These are phyloP conservation scores for Euthynnus affinis DNA, from an alignment of 2,797 vertebrate species.

Conservation along the genomic window DNA sequence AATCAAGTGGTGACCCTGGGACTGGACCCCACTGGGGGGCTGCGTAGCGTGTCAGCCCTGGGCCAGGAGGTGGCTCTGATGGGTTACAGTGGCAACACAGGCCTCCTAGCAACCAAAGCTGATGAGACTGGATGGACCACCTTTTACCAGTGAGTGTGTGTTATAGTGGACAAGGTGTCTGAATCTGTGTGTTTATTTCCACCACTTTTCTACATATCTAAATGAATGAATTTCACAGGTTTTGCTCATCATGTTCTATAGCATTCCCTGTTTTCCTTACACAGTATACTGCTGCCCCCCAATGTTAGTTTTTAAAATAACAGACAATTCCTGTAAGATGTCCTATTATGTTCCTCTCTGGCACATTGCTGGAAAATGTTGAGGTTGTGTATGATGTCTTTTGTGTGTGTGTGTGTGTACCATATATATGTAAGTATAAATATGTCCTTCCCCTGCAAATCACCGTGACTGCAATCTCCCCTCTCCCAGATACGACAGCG, in stretches of 20 bases:
- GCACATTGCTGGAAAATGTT: neutral
- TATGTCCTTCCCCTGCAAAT: neutral
- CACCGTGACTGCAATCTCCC: conserved; percentile 10
- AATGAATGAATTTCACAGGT: conserved; percentile 31
- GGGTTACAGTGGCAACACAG: conserved; percentile 95
- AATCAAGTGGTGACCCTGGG: conserved; percentile 96
- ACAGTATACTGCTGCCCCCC: conserved; percentile 69
- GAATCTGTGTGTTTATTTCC: conserved; percentile 8
- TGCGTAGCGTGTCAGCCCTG: conserved; percentile 93
- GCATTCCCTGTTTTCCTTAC: neutral
- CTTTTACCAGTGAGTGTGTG: conserved; percentile 96
- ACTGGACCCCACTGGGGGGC: conserved; percentile 91
- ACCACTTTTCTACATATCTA: conserved; percentile 13
- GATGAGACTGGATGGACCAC: conserved; percentile 99
- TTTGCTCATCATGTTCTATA: conserved; percentile 33
- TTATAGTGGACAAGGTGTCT: conserved; percentile 17
- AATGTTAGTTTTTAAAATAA: conserved; percentile 58
- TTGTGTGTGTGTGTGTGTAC: neutral
- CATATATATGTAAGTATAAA: neutral
- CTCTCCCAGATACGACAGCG: conserved; percentile 94
- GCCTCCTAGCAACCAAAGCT: conserved; percentile 96
- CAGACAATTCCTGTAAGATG: conserved; percentile 13
- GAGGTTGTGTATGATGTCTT: neutral
- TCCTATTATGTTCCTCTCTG: neutral
- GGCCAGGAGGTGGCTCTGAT: conserved; percentile 95